Evolutionary conservation across 2,888 invertebrate species (phyloP).

Genomic region (Campoplex capitator): DNA sequence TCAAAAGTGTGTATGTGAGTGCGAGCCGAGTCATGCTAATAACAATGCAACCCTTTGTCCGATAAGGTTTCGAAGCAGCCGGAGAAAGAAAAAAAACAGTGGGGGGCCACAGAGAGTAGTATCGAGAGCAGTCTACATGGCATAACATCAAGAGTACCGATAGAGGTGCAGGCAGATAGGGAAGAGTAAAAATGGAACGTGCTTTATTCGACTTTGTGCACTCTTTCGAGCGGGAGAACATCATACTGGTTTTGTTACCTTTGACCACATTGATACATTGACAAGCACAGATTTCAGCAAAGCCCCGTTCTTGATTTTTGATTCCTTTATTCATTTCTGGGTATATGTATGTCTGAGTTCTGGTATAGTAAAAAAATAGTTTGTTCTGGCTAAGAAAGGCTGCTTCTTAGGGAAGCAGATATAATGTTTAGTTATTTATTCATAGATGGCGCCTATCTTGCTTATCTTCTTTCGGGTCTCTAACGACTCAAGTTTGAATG

Average conservation of each 20-base stretch:
- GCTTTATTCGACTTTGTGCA: slow-evolving; percentile 60
- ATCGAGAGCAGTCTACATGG: slow-evolving; percentile 30
- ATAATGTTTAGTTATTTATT: neutral
- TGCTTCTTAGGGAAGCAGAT: neutral
- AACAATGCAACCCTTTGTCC: slow-evolving; percentile 61
- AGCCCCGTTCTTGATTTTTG: slow-evolving; percentile 44
- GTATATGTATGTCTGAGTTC: slow-evolving; percentile 24
- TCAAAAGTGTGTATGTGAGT: slow-evolving; percentile 42
- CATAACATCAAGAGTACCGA: slow-evolving; percentile 43
- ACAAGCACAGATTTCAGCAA: slow-evolving; percentile 46
- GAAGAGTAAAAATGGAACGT: slow-evolving; percentile 59
- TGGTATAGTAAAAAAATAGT: slow-evolving; percentile 11
- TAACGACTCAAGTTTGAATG: neutral
- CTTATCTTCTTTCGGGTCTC: neutral
- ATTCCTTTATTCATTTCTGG: neutral
- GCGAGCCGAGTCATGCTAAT: slow-evolving; percentile 44
- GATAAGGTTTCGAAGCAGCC: slow-evolving; percentile 33
- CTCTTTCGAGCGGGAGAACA: slow-evolving; percentile 27
- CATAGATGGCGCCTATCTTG: neutral
- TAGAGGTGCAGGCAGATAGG: slow-evolving; percentile 8
- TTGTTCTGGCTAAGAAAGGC: neutral
- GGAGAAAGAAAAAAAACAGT: neutral
- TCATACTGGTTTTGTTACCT: slow-evolving; percentile 33
- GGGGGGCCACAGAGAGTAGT: slow-evolving; percentile 15
- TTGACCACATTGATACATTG: slow-evolving; percentile 60